Evolutionary conservation across 2,113 vertebrate genomes (phyloP), one percentile per base, ranked within the genome.

Genomic region (Rhineura floridana): DNA sequence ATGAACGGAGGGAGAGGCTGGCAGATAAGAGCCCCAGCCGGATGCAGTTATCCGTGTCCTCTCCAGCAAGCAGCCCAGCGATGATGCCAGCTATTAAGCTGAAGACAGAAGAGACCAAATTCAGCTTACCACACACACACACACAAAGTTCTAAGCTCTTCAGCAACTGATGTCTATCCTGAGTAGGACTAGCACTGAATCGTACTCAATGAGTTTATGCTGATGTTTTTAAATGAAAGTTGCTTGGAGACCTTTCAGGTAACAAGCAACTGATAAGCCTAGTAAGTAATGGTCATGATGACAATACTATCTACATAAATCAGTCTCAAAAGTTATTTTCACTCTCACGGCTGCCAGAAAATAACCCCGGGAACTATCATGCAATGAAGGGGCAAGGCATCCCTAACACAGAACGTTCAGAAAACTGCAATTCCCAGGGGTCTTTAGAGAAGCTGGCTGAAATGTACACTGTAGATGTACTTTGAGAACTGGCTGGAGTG

Each of bases 81-180:
- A 98, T 97, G 33, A 98, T 89, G 36, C 97, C 98, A 42, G 98
- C 97, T 91, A 97, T 97, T 90, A 99, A 94, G 94, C 98, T 99
- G 95, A 25, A 85, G 84, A 90, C 81, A 91, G 81, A 91, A 84
- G 87, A 83, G 87, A 9, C 2, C 72, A 48, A n/a, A 17, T 4
- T 88, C 23, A 83, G n/a, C 17, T 46, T 48, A 50, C 6, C 46
- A 17, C 59, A 67, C 13, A 30, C 0, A 48, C 46, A 17, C 59
- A 67, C 13, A 30, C 0, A 48, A 44, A 30, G 50, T 6, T 50
- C 44, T 1, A 48, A 15, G 13, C 15, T 15, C 4, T 3, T 30
- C 39, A 15, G 25, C 39, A 63, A 39, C 12, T 4, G 13, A 69
- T 17, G 6, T 19, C 21, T 79, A n/a, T n/a, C n/a, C n/a, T n/a